A percentile compares a stretch with the other conserved stretches of the same genome.
These are phyloP conservation scores for Perca schrenkii DNA, from an alignment of 2,113 vertebrate genomes.

Conservation along the genomic window DNA sequence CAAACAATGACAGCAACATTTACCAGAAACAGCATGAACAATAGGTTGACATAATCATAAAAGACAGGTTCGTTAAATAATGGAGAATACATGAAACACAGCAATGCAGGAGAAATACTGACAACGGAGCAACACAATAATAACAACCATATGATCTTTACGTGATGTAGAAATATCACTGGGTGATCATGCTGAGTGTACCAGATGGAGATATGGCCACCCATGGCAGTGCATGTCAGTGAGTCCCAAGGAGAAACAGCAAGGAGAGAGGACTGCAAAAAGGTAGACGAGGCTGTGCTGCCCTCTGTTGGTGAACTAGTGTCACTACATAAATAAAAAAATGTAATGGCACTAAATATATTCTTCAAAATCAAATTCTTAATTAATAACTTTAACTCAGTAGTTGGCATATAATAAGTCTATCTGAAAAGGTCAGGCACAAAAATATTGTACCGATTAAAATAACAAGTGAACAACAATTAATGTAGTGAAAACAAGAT, in stretches of 20 bases:
- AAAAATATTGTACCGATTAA: constrained; percentile 5
- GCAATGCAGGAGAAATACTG: constrained; percentile 7
- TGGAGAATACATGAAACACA: not conserved
- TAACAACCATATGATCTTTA: constrained; percentile 27
- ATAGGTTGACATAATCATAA: constrained; percentile 17
- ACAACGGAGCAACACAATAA: not conserved
- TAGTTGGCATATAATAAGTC: not conserved
- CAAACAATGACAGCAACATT: constrained; percentile 52
- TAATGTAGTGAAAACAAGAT: not conserved
- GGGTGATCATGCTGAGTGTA: constrained; percentile 58
- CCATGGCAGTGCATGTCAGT: constrained; percentile 57
- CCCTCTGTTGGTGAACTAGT: constrained; percentile 71
- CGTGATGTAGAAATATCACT: constrained; percentile 60
- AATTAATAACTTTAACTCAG: not conserved
- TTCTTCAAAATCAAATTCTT: not conserved
- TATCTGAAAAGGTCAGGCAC: constrained; percentile 1
- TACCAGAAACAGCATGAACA: constrained; percentile 50
- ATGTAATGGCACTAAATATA: not conserved
- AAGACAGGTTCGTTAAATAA: constrained; percentile 15
- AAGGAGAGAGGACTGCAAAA: constrained; percentile 32
- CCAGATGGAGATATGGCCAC: constrained; percentile 75
- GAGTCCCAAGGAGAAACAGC: constrained; percentile 58
- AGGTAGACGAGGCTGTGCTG: constrained; percentile 45
- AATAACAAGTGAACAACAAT: not conserved
- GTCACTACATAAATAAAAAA: not conserved